Percentiles rank a stretch among this genome's conserved stretches.
Conservation (phyloP, 2,888 invertebrate genomes). For the Agriopis aurantiaria region DNA sequence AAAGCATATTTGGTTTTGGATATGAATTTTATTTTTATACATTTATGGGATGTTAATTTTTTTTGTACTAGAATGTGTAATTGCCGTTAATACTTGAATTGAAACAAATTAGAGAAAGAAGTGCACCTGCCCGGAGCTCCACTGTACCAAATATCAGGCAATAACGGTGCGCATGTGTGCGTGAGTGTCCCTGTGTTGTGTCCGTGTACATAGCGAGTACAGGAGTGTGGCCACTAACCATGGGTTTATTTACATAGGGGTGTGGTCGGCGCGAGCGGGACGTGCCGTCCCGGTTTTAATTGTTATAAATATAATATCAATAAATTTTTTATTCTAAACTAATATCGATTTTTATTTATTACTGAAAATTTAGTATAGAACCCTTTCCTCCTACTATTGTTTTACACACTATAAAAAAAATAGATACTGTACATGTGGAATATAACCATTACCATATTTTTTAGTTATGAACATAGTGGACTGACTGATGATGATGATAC, state of each 20-base stretch:
- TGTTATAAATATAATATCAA: constrained; percentile 85
- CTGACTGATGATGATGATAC: no score
- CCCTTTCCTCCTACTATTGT: no score
- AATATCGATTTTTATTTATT: constrained; percentile 41
- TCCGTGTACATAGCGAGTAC: constrained; percentile 63
- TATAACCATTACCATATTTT: no score
- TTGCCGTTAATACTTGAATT: constrained; percentile 31
- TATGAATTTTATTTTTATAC: constrained; percentile 57
- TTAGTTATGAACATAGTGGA: no score
- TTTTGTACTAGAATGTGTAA: constrained; percentile 40
- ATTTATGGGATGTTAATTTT: constrained; percentile 43
- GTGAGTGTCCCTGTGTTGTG: constrained; percentile 49
- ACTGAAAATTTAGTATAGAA: background rate
- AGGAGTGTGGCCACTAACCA: constrained; percentile 57
- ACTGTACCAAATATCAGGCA: constrained; percentile 61
- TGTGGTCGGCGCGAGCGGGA: constrained; percentile 50
- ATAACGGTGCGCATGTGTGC: constrained; percentile 50
- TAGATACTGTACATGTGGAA: no score
- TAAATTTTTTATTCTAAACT: constrained; percentile 83
- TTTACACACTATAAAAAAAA: no score
- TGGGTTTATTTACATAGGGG: constrained; percentile 47
- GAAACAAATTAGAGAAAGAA: constrained; percentile 19
- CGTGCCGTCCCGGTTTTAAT: constrained; percentile 62
- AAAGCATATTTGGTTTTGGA: constrained; percentile 57
- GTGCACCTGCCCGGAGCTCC: constrained; percentile 53